Percentiles rank a stretch among this genome's conserved stretches.
phyloP scores from a whole-genome alignment of 2,113 vertebrate species.

The Smithornis capensis region DNA sequence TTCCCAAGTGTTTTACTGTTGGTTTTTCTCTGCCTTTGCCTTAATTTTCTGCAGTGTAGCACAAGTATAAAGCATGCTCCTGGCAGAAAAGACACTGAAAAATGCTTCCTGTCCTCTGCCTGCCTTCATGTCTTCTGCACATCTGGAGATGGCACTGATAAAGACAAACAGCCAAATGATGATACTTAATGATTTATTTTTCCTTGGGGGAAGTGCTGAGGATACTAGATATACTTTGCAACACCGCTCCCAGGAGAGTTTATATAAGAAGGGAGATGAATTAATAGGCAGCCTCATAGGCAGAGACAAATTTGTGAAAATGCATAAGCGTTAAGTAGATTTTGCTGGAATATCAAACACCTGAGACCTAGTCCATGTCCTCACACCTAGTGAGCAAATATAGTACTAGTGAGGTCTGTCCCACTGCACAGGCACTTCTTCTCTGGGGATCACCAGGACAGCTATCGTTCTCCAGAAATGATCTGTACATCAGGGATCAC shows the following conservation, averaged over 20 bases:
- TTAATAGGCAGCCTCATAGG: conserved; percentile 15
- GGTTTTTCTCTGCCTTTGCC: neutral
- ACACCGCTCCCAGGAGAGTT: neutral
- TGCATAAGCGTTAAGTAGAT: neutral
- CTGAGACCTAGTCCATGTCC: neutral
- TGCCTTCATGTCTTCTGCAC: neutral
- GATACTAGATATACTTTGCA: conserved; percentile 7
- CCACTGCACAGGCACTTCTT: neutral
- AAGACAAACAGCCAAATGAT: conserved; percentile 2
- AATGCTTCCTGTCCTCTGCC: neutral
- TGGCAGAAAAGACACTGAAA: neutral
- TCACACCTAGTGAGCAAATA: neutral
- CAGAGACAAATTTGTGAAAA: neutral
- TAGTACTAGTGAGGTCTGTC: fast-evolving
- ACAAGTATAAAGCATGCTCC: neutral
- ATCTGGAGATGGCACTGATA: neutral
- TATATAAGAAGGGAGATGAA: conserved; percentile 21
- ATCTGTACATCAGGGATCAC: neutral
- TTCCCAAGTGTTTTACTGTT: neutral
- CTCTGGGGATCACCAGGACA: fast-evolving
- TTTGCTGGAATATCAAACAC: neutral
- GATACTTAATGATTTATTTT: conserved; percentile 30
- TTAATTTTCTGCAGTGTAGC: conserved; percentile 47
- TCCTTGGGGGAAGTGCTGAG: neutral
- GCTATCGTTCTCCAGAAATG: neutral